phyloP scores from a whole-genome alignment of 2,797 vertebrate species.

The Thripadectes ignobilis region DNA sequence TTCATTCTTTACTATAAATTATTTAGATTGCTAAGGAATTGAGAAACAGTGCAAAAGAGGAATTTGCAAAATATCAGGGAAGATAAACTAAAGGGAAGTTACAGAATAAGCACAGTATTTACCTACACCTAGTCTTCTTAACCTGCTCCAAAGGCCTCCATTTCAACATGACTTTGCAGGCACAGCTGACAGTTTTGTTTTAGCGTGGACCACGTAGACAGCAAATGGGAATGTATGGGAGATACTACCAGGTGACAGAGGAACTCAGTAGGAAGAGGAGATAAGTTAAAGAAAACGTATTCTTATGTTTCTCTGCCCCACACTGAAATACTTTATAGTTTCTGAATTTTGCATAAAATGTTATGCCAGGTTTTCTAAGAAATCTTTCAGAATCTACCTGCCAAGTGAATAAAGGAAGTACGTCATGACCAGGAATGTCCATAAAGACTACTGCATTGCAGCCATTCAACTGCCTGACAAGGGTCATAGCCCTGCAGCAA shows the following conservation, averaged over 20 bases:
- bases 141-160: neutral
- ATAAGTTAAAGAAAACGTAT: neutral
- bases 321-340: neutral
- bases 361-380: neutral
- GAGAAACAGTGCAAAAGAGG: neutral
- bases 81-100: neutral
- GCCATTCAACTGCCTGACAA: neutral
- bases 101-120: neutral
- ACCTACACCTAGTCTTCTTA: neutral
- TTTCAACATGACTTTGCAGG: neutral
- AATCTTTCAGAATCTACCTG: neutral
- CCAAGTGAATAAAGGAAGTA: neutral
- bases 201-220: neutral
- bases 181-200: neutral
- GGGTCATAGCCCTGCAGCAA: neutral
- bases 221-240: neutral
- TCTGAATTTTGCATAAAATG: neutral
- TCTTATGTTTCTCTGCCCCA: neutral
- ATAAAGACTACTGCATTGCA: neutral
- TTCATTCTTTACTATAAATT: neutral
- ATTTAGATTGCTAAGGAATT: neutral
- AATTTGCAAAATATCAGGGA: neutral
- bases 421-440: neutral
- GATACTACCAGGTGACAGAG: neutral
- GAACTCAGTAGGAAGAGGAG: neutral